Percentiles rank a stretch among this genome's conserved stretches.
Conservation (phyloP, 2,888 invertebrate species). For the Cactoblastis cactorum region DNA sequence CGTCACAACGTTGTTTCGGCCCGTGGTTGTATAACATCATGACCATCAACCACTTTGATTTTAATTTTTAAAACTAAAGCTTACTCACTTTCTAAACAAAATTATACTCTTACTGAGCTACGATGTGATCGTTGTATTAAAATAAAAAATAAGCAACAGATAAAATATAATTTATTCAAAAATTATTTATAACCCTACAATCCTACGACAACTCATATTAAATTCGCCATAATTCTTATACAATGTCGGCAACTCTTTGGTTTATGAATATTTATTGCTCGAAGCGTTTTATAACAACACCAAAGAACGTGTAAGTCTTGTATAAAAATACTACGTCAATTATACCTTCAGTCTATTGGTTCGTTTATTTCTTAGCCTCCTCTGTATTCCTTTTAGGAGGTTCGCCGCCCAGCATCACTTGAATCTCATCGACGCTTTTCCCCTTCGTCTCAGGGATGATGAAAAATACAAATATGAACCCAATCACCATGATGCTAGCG, state of each 20-base stretch:
- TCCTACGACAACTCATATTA: conserved; percentile 1
- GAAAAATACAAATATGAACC: conserved; percentile 83
- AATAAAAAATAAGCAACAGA: conserved; percentile 10
- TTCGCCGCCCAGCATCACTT: conserved; percentile 65
- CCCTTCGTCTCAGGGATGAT: conserved; percentile 85
- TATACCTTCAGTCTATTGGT: conserved; percentile 45
- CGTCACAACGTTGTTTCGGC: background rate
- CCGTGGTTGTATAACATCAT: background rate
- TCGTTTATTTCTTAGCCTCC: conserved; percentile 53
- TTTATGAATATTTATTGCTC: conserved; percentile 17
- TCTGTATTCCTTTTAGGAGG: conserved; percentile 34
- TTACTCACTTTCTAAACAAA: conserved; percentile 8
- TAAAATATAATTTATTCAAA: conserved; percentile 3
- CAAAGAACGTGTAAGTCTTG: conserved; percentile 26
- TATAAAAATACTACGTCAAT: conserved; percentile 44
- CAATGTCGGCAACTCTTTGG: conserved; percentile 19
- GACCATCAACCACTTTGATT: background rate
- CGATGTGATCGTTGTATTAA: background rate
- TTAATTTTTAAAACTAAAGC: conserved; percentile 4
- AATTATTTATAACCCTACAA: conserved; percentile 9
- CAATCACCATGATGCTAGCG: conserved; percentile 81
- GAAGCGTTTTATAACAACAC: conserved; percentile 18
- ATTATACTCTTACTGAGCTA: conserved; percentile 3
- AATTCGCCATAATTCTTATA: conserved; percentile 15
- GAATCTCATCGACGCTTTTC: conserved; percentile 84